Evolutionary conservation across 2,888 invertebrate species (phyloP).

Genomic region (Scelioninae gen. 2): DNA sequence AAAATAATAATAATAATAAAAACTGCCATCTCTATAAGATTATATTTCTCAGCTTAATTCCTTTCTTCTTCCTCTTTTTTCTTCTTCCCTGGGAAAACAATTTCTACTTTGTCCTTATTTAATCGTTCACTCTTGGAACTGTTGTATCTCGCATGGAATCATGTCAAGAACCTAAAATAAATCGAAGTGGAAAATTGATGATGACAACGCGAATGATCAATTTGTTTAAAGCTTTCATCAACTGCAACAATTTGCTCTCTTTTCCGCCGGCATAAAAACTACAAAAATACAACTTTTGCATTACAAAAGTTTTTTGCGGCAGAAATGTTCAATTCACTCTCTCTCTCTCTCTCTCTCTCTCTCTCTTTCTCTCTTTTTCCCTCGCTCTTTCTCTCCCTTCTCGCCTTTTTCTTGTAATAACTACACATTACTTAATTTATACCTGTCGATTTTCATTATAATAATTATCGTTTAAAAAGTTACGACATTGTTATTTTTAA

Average conservation of each 20-base stretch:
- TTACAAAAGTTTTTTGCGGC: constrained; percentile 24
- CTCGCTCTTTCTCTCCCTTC: background rate
- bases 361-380: background rate
- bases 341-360: background rate
- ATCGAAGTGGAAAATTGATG: constrained; percentile 16
- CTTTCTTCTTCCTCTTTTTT: background rate
- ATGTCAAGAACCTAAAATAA: constrained; percentile 3
- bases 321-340: constrained; percentile 16
- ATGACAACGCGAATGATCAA: constrained; percentile 5
- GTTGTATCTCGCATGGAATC: background rate
- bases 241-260: constrained; percentile 39
- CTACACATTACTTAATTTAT: constrained; percentile 1
- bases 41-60: background rate
- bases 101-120: background rate
- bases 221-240: constrained; percentile 45
- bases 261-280: constrained; percentile 25
- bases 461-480: constrained; percentile 18
- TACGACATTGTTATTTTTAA: constrained; percentile 16
- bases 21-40: background rate
- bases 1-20: too few species aligned
- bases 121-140: background rate
- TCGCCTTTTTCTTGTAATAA: background rate
- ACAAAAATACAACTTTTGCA: constrained; percentile 44
- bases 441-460: constrained; percentile 1
- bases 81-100: background rate